phyloP scores from a whole-genome alignment of 2,797 vertebrate species.

The Sebastes glaucus region DNA sequence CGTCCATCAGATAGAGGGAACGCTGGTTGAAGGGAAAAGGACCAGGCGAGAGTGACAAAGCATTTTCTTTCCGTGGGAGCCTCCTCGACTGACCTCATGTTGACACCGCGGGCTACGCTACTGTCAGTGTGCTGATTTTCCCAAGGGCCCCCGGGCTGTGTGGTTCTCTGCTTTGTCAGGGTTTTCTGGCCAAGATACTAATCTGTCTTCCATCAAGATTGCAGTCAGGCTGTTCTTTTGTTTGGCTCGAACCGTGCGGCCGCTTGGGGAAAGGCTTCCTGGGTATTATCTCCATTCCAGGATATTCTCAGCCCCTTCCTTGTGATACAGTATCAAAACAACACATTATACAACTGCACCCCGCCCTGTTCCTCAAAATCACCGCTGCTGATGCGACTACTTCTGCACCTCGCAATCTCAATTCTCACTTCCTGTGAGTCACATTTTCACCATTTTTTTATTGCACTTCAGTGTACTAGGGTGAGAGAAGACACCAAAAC shows the following conservation, averaged over 20 bases:
- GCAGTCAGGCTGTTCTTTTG: conserved; percentile 71
- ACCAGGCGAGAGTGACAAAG: conserved; percentile 61
- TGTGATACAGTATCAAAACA: conserved; percentile 80
- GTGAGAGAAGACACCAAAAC: conserved; percentile 12
- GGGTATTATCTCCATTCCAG: conserved; percentile 76
- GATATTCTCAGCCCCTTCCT: conserved; percentile 79
- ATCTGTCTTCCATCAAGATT: conserved; percentile 82
- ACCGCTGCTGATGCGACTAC: conserved; percentile 33
- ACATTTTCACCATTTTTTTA: conserved; percentile 2
- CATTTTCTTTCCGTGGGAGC: conserved; percentile 38
- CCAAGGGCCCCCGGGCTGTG: conserved; percentile 40
- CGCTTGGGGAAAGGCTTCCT: conserved; percentile 74
- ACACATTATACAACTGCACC: conserved; percentile 58
- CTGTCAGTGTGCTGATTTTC: conserved; percentile 63
- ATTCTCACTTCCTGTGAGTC: conserved; percentile 54
- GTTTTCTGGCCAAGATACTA: conserved; percentile 70
- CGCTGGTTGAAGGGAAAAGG: conserved; percentile 24
- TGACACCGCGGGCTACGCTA: conserved; percentile 57
- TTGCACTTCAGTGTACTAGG: background rate
- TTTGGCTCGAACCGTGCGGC: conserved; percentile 57
- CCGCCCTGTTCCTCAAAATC: conserved; percentile 61
- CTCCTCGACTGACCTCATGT: conserved; percentile 62
- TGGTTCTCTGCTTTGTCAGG: conserved; percentile 72
- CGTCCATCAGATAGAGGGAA: conserved; percentile 33
- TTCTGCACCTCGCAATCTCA: conserved; percentile 45